A percentile compares a stretch with the other conserved stretches of the same genome.
These are phyloP conservation scores for Leptonema lineaticorne DNA, from an alignment of 1,140 invertebrate genomes.

Conservation along the genomic window DNA sequence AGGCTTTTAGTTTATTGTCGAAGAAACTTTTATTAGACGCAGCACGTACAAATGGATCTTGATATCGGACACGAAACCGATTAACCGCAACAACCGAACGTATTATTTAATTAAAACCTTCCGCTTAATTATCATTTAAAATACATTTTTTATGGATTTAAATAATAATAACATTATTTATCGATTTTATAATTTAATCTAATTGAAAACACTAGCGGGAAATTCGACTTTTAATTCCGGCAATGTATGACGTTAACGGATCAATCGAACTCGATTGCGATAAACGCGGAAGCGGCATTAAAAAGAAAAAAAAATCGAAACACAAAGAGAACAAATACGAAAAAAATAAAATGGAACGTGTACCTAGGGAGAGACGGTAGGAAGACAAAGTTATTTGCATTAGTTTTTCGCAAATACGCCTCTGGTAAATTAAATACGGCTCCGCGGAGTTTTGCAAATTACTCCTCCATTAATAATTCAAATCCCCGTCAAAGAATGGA, in stretches of 20 bases:
- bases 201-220: too few relatives aligned
- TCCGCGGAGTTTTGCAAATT: conserved; percentile 11
- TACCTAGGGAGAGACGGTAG: not conserved
- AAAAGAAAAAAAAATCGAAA: not conserved
- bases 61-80: not conserved
- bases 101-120: not conserved
- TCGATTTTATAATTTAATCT: too few relatives aligned
- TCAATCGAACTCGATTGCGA: too few relatives aligned
- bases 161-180: too few relatives aligned
- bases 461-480: conserved; percentile 24
- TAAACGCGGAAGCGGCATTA: too few relatives aligned
- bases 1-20: conserved; percentile 32
- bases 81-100: not conserved
- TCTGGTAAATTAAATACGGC: conserved; percentile 14
- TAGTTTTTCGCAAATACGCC: conserved; percentile 16
- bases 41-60: conserved; percentile 12
- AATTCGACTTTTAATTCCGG: too few relatives aligned
- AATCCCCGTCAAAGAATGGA: conserved; percentile 15
- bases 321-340: not conserved
- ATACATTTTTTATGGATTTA: too few relatives aligned
- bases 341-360: not conserved
- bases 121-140: too few relatives aligned
- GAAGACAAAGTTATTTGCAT: conserved; percentile 18
- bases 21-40: conserved; percentile 17
- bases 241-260: too few relatives aligned